Percentiles rank a stretch among this genome's conserved stretches.
phyloP scores from a whole-genome alignment of 2,113 vertebrate species.

The Pimephales promelas region DNA sequence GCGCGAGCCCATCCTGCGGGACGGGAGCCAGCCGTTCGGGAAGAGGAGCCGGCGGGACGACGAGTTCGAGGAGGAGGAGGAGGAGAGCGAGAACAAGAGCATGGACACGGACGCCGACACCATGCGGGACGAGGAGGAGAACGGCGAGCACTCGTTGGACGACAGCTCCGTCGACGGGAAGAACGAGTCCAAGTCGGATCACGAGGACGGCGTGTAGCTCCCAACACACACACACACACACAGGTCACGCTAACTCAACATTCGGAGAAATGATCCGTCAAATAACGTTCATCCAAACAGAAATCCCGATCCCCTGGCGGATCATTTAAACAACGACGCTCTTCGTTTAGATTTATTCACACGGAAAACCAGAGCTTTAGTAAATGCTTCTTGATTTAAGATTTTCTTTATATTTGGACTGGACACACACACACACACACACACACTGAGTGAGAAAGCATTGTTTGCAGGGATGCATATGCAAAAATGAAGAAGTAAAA shows the following conservation, averaged over 20 bases:
- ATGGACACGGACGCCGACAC: conserved; percentile 98
- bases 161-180: conserved; percentile 99
- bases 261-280: no score
- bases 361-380: no score
- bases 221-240: no score
- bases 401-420: no score
- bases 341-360: no score
- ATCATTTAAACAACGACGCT: conserved; percentile 51
- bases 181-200: conserved; percentile 99
- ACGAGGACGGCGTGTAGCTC: conserved; percentile 95
- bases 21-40: conserved; percentile 85
- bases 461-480: conserved; percentile 83
- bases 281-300: no score
- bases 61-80: conserved; percentile 95
- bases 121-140: conserved; percentile 96
- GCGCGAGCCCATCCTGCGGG: conserved; percentile 83
- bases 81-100: conserved; percentile 97
- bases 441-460: conserved; percentile 56
- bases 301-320: no score
- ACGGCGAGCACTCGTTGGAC: conserved; percentile 97
- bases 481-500: conserved; percentile 81
- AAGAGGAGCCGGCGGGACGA: conserved; percentile 92
- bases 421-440: no score
- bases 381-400: no score
- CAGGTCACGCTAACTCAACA: no score